A percentile compares a stretch with the other conserved stretches of the same genome.
Conservation (phyloP, 92 coral and sea anemone species). For the Porites evermanni region DNA sequence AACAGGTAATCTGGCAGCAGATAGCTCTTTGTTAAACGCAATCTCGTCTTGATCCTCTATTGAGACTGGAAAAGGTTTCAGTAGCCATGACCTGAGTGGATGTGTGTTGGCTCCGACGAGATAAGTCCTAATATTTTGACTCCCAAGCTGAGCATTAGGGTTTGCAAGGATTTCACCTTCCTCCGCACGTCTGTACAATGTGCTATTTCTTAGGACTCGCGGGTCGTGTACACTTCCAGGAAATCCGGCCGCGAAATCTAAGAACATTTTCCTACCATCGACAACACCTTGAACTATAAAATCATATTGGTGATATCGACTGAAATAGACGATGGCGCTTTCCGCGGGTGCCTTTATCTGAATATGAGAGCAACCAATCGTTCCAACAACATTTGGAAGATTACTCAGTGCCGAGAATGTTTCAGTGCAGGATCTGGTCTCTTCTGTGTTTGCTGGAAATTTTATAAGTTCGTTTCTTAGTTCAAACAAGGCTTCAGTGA, state of each 20-base stretch:
- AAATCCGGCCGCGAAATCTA: neutral
- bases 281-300: constrained; percentile 33
- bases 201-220: too few species aligned
- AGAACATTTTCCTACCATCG: constrained; percentile 12
- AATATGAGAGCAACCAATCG: constrained; percentile 44
- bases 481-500: constrained; percentile 23
- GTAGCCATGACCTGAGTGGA: too few species aligned
- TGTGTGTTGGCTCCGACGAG: too few species aligned
- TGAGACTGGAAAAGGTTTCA: too few species aligned
- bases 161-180: neutral
- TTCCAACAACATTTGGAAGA: constrained; percentile 42
- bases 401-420: constrained; percentile 16
- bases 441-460: constrained; percentile 18
- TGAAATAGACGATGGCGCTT: constrained; percentile 34
- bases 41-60: constrained; percentile 54
- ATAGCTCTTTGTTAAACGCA: constrained; percentile 56
- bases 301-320: constrained; percentile 38
- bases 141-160: too few species aligned
- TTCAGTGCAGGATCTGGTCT: constrained; percentile 6
- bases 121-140: too few species aligned
- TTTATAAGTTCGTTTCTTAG: constrained; percentile 2
- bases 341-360: constrained; percentile 23
- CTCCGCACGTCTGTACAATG: too few species aligned
- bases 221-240: too few species aligned
- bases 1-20: constrained; percentile 59